phyloP scores from a whole-genome alignment of 2,113 vertebrate genomes.

The Pelecanus crispus region DNA sequence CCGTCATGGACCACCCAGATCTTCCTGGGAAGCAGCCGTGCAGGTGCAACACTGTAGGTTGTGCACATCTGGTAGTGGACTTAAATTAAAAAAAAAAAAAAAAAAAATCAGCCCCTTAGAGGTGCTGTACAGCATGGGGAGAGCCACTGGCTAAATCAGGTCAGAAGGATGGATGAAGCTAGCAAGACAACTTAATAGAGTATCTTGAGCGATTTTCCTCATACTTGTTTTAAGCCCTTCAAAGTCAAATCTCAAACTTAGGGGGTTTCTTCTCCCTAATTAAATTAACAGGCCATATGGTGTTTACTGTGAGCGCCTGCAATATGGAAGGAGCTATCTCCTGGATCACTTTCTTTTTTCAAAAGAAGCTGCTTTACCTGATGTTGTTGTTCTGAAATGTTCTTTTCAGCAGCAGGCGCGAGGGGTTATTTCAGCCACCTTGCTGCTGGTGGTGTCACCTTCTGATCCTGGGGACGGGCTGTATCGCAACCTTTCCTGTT shows the following conservation, averaged over 20 bases:
- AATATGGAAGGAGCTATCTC: conserved; percentile 52
- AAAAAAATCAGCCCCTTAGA: not conserved
- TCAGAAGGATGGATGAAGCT: not conserved
- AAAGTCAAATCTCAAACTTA: conserved; percentile 68
- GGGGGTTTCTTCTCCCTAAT: conserved; percentile 67
- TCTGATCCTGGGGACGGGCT: not conserved
- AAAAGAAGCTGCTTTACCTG: conserved; percentile 65
- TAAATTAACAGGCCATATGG: conserved; percentile 75
- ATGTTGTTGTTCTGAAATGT: conserved; percentile 64
- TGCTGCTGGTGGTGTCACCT: not conserved
- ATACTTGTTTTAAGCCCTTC: conserved; percentile 50
- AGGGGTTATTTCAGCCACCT: conserved; percentile 36
- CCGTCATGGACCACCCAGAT: not conserved
- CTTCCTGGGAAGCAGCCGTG: not conserved
- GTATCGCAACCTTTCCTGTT: not conserved
- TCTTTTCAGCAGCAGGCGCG: conserved; percentile 26
- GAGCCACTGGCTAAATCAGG: not conserved
- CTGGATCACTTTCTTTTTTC: conserved; percentile 67
- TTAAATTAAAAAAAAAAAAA: not conserved
- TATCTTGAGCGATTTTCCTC: conserved; percentile 34
- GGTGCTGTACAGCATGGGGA: not conserved
- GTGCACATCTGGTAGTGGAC: not conserved
- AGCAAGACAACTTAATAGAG: not conserved
- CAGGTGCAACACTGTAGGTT: not conserved
- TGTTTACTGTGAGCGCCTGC: conserved; percentile 68